Base-by-base conservation (phyloP, 2,888 invertebrate genomes). In the Leucophenga maculata region DNA sequence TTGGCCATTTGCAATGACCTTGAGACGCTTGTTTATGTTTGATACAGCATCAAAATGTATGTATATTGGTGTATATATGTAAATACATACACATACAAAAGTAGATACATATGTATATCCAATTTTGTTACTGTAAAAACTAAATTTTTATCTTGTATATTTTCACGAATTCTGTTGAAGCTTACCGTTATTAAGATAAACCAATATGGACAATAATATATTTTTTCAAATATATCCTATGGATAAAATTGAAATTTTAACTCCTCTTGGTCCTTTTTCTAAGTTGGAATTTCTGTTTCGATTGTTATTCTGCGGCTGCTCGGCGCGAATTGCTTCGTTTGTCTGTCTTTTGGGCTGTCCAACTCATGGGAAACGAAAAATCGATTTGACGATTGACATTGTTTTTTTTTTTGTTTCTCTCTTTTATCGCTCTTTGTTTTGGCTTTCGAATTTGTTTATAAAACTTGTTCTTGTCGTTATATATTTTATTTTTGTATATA, bases 361-460 rank as follows among this genome's bases (percentile, higher is more conserved):
- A 18, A 65, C 48, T 48, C 50, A 8, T 14, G n/a, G 44, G 0
- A 46, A 20, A 64, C 46, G 62, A 64, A 64, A 64, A 64, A 64
- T 64, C 62, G 62, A 64, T 64, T 46, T 16, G 18, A 46, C 62
- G 22, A 46, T 64, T 64, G n/a, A 22, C 48, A 46, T 20, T 64
- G 16, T 16, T 64, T 64, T 69, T 60, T 69, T 72, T 73, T 70
- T 74, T 72, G 72, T 74, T 73, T 77, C 77, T 70, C 67, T 72
- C 71, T 76, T 48, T 64, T 39, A 39, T 48, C 32, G 22, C 62
- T 64, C 8, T 64, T 18, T 60, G 20, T 60, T 39, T 60, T 39
- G 72, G 74, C 79, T 78, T 82, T 80, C 82, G 69, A 78, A 78
- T 80, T 80, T 80, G 82, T 82, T 80, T 82, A 79, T 78, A 80